Conservation (phyloP, 2,113 vertebrate genomes). For the Sterrhoptilus dennistouni region DNA sequence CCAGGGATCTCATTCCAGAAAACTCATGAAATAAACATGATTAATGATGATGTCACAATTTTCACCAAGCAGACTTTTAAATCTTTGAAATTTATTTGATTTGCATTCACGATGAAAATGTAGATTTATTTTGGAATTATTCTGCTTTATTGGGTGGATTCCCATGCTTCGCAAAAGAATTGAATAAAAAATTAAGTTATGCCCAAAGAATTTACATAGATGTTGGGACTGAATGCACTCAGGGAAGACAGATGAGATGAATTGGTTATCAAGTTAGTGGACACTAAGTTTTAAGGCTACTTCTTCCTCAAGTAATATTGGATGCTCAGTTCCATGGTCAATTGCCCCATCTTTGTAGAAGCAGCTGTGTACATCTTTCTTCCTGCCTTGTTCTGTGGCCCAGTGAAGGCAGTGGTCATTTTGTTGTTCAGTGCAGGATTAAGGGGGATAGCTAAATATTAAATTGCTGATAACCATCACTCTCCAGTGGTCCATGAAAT, state of each 20-base stretch:
- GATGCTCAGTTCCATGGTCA: fast-evolving
- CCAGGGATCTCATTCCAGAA: neutral
- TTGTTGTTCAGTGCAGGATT: neutral
- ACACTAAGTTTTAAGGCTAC: neutral
- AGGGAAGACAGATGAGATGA: neutral
- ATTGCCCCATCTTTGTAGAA: neutral
- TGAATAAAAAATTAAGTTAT: neutral
- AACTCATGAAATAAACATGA: neutral
- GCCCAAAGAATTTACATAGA: neutral
- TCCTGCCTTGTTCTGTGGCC: neutral
- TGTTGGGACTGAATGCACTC: neutral
- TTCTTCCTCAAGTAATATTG: neutral
- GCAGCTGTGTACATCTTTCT: neutral
- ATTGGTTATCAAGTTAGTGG: neutral
- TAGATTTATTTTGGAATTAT: neutral
- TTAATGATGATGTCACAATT: neutral
- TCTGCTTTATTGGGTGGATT: neutral
- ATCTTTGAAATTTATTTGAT: neutral
- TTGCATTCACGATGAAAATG: neutral
- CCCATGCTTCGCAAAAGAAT: neutral
- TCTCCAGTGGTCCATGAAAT: neutral
- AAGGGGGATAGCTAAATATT: neutral
- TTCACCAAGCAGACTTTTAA: neutral
- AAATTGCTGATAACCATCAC: neutral
- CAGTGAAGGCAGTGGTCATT: neutral